A percentile compares a stretch with the other conserved stretches of the same genome.
These are phyloP conservation scores for Melospiza georgiana DNA, from an alignment of 2,113 vertebrate genomes.

Conservation along the genomic window DNA sequence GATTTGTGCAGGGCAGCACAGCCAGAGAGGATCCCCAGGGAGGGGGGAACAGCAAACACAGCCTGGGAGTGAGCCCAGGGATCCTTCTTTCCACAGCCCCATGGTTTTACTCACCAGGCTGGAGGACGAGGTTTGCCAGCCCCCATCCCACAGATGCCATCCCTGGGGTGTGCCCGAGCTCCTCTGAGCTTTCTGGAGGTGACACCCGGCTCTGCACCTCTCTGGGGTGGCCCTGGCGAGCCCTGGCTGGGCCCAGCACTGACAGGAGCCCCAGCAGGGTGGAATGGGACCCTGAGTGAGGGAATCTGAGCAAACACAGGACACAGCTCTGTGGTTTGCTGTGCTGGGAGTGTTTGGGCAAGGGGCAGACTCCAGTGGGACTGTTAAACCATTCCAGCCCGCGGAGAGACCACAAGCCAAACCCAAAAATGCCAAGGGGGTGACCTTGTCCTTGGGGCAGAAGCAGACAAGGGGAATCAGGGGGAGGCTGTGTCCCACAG, in stretches of 20 bases:
- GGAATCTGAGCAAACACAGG: background rate
- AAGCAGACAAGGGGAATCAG: background rate
- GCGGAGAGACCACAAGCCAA: background rate
- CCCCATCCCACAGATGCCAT: rapidly evolving
- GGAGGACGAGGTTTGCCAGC: background rate
- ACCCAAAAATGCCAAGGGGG: background rate
- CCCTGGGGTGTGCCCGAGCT: rapidly evolving
- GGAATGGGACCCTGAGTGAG: rapidly evolving
- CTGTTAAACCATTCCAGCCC: background rate
- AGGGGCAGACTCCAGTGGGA: background rate
- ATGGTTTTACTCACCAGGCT: rapidly evolving
- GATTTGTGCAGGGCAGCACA: background rate
- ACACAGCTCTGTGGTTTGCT: background rate
- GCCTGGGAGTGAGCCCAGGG: background rate
- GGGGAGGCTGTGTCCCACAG: background rate
- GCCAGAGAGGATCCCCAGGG: background rate
- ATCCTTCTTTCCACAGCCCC: background rate
- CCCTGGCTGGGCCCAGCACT: background rate
- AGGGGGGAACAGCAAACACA: background rate
- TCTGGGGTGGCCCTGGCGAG: background rate
- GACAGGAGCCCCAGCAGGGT: background rate
- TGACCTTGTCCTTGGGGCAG: background rate
- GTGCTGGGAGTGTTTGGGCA: background rate
- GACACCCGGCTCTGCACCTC: rapidly evolving
- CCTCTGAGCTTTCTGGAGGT: background rate